Evolutionary conservation across 2,113 vertebrate species (phyloP).

Genomic region (Pterocles gutturalis): DNA sequence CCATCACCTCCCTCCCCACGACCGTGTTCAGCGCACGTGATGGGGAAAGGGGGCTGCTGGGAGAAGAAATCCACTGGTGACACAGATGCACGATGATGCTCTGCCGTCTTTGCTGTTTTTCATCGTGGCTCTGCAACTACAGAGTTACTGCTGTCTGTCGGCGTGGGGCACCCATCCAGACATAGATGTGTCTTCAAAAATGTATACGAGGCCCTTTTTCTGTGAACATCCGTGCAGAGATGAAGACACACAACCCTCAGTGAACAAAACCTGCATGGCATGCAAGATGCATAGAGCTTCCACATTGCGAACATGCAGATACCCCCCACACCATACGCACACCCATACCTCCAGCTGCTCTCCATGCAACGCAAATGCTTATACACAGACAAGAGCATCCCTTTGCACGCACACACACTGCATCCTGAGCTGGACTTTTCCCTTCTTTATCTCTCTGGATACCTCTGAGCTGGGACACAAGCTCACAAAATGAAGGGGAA

Average conservation of each 20-base stretch:
- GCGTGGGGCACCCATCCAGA: background rate
- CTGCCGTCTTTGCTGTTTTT: background rate
- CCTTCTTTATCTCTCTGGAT: background rate
- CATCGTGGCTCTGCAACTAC: background rate
- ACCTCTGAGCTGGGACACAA: background rate
- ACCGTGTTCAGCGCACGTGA: accelerated
- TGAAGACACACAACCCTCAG: background rate
- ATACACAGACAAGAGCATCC: background rate
- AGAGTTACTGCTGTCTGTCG: too few relatives aligned
- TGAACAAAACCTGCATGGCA: accelerated
- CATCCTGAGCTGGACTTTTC: background rate
- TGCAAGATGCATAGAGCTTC: background rate
- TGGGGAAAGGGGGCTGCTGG: background rate
- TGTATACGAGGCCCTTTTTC: background rate
- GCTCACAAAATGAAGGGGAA: background rate
- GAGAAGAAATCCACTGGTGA: slow-evolving; percentile 13
- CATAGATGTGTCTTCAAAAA: too few relatives aligned
- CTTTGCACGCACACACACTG: accelerated
- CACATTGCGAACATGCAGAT: background rate
- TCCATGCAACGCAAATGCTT: background rate
- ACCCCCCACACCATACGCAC: too few relatives aligned
- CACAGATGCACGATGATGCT: background rate
- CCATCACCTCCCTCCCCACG: background rate
- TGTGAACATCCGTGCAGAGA: background rate
- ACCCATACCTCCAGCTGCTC: background rate